These are phyloP conservation scores for Pollimyrus isidori DNA, from an alignment of 2,113 vertebrate genomes.

Conservation along the genomic window DNA sequence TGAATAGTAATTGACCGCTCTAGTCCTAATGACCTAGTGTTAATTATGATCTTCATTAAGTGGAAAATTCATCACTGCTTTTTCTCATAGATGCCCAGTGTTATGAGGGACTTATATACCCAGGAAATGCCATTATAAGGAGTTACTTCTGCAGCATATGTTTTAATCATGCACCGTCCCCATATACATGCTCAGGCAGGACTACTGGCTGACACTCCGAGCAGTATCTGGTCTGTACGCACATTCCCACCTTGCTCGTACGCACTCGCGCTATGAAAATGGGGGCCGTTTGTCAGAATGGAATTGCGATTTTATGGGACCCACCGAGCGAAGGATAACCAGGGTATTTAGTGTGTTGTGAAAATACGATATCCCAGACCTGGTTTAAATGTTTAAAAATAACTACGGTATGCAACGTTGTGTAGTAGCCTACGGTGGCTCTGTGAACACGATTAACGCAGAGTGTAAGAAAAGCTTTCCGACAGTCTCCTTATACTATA, in stretches of 20 bases:
- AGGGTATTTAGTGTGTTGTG: background rate
- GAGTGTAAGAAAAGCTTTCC: slow-evolving; percentile 35
- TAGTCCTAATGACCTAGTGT: background rate
- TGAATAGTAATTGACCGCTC: background rate
- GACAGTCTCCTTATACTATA: slow-evolving; percentile 23
- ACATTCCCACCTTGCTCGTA: background rate
- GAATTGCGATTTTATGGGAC: background rate
- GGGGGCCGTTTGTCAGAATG: background rate
- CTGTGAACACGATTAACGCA: slow-evolving; percentile 7
- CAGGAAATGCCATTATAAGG: background rate
- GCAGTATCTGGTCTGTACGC: background rate
- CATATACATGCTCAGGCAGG: background rate
- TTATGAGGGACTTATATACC: background rate
- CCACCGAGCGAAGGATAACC: background rate
- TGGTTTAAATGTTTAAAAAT: background rate
- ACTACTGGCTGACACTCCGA: background rate
- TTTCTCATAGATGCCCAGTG: background rate
- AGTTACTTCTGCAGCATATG: background rate
- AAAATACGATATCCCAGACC: background rate
- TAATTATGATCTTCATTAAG: background rate
- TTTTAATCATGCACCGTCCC: background rate
- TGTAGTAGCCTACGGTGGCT: background rate
- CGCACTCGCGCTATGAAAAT: background rate
- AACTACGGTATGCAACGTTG: background rate
- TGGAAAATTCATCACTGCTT: background rate